phyloP scores from a whole-genome alignment of 2,888 invertebrate genomes.

The Sphecodes monilicornis region DNA sequence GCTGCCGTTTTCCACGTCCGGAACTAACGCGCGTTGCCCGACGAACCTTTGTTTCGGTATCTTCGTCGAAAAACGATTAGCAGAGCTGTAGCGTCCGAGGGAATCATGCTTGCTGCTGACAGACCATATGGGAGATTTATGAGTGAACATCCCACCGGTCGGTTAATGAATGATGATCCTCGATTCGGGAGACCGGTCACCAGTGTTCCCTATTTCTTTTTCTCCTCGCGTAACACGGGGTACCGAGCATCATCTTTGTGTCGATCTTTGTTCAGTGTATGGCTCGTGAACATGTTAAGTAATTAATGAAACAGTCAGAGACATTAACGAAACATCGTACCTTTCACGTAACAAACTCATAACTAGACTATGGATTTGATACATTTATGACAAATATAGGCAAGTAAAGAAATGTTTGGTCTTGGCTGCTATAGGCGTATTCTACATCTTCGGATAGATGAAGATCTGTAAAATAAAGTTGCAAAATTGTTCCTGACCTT shows the following conservation, averaged over 20 bases:
- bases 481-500: too few relatives aligned
- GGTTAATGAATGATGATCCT: conserved; percentile 53
- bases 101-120: conserved; percentile 29
- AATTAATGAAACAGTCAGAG: neutral
- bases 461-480: too few relatives aligned
- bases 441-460: too few relatives aligned
- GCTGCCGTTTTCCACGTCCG: neutral
- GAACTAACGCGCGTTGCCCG: neutral
- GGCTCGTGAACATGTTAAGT: neutral
- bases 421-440: too few relatives aligned
- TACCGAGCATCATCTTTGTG: neutral
- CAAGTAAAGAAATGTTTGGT: too few relatives aligned
- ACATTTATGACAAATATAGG: too few relatives aligned
- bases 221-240: neutral
- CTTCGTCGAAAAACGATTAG: conserved; percentile 44
- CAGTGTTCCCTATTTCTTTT: neutral
- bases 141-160: conserved; percentile 37
- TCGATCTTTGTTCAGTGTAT: neutral
- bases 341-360: neutral
- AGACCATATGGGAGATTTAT: conserved; percentile 51
- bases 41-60: conserved; percentile 15
- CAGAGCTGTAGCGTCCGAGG: neutral
- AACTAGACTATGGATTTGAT: too few relatives aligned
- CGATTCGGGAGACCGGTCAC: conserved; percentile 28
- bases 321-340: neutral